Conservation (phyloP, 2,113 vertebrate species). For the Apus apus region DNA sequence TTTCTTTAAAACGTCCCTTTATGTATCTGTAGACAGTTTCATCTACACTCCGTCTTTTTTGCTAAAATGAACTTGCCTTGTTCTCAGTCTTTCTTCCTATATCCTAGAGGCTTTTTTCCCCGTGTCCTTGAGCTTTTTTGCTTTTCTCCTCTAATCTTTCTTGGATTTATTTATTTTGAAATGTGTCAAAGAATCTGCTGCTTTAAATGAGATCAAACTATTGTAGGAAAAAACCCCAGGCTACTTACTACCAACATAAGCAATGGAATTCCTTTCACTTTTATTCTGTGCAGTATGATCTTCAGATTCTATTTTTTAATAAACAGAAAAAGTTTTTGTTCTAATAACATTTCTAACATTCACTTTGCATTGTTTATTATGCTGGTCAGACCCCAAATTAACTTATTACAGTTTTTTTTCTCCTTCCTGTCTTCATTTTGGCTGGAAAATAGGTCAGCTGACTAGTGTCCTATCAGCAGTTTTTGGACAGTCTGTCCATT, state of each 20-base stretch:
- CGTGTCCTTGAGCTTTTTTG: background rate
- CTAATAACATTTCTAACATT: background rate
- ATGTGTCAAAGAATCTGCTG: background rate
- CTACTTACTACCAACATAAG: background rate
- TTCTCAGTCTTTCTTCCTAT: background rate
- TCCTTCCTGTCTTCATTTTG: background rate
- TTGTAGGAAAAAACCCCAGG: background rate
- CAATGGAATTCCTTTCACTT: background rate
- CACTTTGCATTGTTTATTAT: accelerated
- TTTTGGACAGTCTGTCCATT: background rate
- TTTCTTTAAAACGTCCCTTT: background rate
- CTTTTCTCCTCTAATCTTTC: background rate
- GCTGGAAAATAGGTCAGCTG: background rate
- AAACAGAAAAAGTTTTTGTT: background rate
- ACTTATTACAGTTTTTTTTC: background rate
- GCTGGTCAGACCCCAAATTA: background rate
- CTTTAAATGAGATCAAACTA: background rate
- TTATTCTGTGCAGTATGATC: background rate
- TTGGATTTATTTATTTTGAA: background rate
- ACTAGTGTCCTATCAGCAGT: background rate
- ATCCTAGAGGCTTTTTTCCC: accelerated
- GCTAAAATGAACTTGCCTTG: background rate
- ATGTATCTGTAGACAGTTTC: background rate
- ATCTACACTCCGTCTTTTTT: background rate
- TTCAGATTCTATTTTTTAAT: background rate